Base-by-base conservation (phyloP, 2,797 vertebrate species). In the Mastacembelus armatus region DNA sequence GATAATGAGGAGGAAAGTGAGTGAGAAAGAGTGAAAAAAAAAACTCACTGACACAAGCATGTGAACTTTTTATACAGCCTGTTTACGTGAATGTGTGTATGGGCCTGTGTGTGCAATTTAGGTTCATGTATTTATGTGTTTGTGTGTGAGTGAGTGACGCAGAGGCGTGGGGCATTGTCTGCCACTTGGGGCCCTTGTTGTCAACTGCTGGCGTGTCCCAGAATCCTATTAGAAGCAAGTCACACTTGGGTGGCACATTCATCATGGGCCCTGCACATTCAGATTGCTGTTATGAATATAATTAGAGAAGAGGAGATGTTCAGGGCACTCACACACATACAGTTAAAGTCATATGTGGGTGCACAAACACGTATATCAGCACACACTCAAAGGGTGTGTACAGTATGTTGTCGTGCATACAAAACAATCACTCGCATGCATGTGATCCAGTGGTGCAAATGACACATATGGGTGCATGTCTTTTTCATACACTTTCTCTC, bases 211-310 rank as follows among this genome's bases (percentile, higher is more conserved):
- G 54, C 74, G 47, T 87, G 71, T 90, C 77, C 89, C 88, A 90
- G 90, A 90, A 89, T 92, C 92, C 91, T 91, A 88, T 91, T 91
- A 92, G 89, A 90, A 91, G 85, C 81, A 86, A 92, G 90, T 92
- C 88, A 92, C 92, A 93, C 88, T 89, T 88, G 83, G 91, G 92
- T 93, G 93, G 88, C 90, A 93, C 93, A 93, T 94, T 93, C 91
- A 93, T 90, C 92, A 92, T 83, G 85, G 89, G 79, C 89, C 91
- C 91, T 92, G 91, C 89, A 94, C 91, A 92, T 94, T 94, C 89
- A 93, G 88, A 91, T 89, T 91, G 92, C 91, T 92, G 91, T 92
- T 92, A 94, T 93, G 93, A 93, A 93, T 93, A 91, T 93, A 93
- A 93, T 93, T 94, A 94, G 86, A 89, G 84, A 79, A 72, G 81